Evolutionary conservation across 1,140 invertebrate genomes (phyloP).

Genomic region (Sipha flava): DNA sequence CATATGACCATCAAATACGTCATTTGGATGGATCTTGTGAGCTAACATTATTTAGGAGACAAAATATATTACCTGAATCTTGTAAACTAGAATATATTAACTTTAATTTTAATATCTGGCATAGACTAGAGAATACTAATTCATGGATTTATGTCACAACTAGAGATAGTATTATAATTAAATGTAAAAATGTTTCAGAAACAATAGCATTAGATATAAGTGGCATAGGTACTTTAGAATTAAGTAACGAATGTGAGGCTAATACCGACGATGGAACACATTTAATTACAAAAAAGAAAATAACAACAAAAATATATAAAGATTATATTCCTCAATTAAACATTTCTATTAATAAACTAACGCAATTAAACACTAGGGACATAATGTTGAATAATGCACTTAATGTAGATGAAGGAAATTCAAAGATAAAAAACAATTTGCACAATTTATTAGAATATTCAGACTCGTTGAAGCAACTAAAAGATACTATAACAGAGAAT

Average conservation of each 20-base stretch:
- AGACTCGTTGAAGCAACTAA: background rate
- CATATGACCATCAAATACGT: background rate
- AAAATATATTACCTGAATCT: background rate
- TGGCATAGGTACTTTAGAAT: background rate
- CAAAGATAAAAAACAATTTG: background rate
- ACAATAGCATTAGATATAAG: background rate
- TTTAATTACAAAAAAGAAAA: background rate
- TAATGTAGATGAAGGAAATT: background rate
- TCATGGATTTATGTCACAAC: background rate
- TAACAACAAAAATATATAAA: background rate
- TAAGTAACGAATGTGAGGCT: background rate
- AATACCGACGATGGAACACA: background rate
- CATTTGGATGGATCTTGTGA: background rate
- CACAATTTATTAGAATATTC: background rate
- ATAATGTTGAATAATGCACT: background rate
- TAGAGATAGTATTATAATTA: background rate
- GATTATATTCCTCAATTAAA: background rate
- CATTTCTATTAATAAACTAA: background rate
- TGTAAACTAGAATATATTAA: background rate
- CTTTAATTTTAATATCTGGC: background rate
- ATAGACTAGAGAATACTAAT: background rate
- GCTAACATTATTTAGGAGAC: background rate
- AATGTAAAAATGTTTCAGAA: background rate
- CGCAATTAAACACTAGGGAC: background rate
- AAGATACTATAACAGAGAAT: background rate